phyloP scores from a whole-genome alignment of 2,113 vertebrate species.

The Syngnathus floridae region DNA sequence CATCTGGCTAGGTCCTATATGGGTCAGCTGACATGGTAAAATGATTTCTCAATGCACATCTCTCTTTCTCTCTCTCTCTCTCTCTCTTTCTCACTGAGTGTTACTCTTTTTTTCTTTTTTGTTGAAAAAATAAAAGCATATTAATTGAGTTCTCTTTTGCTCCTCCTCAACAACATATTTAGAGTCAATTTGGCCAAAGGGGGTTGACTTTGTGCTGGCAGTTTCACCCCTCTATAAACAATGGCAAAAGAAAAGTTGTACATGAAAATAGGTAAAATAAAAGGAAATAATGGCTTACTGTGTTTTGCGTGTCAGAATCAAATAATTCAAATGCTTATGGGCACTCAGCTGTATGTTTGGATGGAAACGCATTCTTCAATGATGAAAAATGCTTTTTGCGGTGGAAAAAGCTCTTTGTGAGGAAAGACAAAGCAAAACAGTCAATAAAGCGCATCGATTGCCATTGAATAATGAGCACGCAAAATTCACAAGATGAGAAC shows the following conservation, averaged over 20 bases:
- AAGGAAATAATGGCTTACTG: background rate
- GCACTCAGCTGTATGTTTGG: background rate
- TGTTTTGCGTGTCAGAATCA: background rate
- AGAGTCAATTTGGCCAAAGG: background rate
- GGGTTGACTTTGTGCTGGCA: background rate
- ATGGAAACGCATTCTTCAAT: slow-evolving; percentile 9
- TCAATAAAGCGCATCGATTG: slow-evolving; percentile 37
- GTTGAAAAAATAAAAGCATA: slow-evolving; percentile 66
- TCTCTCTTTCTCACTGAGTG: slow-evolving; percentile 20
- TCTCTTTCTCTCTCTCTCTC: slow-evolving; percentile 27
- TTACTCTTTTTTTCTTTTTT: slow-evolving; percentile 33
- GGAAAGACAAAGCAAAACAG: slow-evolving; percentile 20
- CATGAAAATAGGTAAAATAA: background rate
- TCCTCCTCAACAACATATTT: slow-evolving; percentile 11
- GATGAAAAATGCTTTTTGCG: slow-evolving; percentile 10
- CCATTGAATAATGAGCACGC: slow-evolving; percentile 21
- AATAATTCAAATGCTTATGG: background rate
- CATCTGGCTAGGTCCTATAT: slow-evolving; percentile 52
- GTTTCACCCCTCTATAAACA: slow-evolving; percentile 36
- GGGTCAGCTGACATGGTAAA: slow-evolving; percentile 53
- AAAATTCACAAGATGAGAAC: slow-evolving; percentile 37
- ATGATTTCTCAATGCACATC: slow-evolving; percentile 53
- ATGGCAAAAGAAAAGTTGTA: background rate
- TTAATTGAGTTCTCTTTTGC: slow-evolving; percentile 34
- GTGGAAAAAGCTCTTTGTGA: background rate